Evolutionary conservation across 2,888 invertebrate genomes (phyloP), one percentile per base, ranked within the genome.

Genomic region (Andrena fulva): DNA sequence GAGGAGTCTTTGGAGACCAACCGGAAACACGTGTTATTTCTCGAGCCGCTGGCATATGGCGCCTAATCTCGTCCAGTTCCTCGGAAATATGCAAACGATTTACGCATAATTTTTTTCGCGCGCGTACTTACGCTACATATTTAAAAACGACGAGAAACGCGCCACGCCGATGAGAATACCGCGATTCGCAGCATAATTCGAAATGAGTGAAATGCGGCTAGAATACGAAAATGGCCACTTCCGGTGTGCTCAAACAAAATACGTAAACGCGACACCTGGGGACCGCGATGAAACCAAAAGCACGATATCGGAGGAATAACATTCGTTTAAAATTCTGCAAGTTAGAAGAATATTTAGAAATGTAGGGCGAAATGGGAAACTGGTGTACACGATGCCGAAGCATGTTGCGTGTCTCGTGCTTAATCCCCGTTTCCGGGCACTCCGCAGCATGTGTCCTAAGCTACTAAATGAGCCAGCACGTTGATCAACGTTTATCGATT

Each of bases 1-100:
- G 33, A 31, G 6, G 33, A n/a, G 6, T 52, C 5, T 54, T 33
- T 54, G n/a, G 20, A 31, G 12, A 2, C 8, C 6, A 33, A 33
- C 12, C 68, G 33, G 16, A 33, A 54, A 33, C 52, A 68, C 54
- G 33, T 54, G 52, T 24, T 12, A 12, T 33, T 68, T 54, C 24
- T 20, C 12, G 8, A 24, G 12, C 20, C 12, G 16, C 16, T 12
- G 31, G 31, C 52, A 33, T 68, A 24, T 31, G 68, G 20, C 20
- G 33, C 27, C 8, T 12, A 24, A 56, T 54, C 67, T 67, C 31
- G 52, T 52, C 52, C 48, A 31, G 24, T 10, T 31, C 24, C 12
- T 16, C 31, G 10, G 0, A 20, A 52, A 52, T 52, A 20, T 12
- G 16, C 42, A 16, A 42, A 42, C 42, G 42, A 42, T 24, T 8